phyloP scores from a whole-genome alignment of 2,888 invertebrate species.

The Drosophila merina region DNA sequence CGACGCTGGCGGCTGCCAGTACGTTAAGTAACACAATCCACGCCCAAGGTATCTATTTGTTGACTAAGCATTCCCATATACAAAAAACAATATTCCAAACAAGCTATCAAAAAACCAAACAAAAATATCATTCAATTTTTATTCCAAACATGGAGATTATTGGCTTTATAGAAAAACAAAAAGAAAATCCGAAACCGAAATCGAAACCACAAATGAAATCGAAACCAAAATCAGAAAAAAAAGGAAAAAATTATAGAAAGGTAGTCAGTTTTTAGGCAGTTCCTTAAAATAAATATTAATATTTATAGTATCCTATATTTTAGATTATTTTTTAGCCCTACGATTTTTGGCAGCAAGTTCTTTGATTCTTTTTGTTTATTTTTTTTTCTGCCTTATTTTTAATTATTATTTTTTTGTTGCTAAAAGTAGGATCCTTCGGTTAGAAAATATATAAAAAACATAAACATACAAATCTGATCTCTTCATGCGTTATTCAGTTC shows the following conservation, averaged over 20 bases:
- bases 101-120: conserved; percentile 2
- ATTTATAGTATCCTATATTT: conserved; percentile 28
- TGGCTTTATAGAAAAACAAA: conserved; percentile 10
- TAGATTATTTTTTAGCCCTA: conserved; percentile 7
- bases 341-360: not conserved
- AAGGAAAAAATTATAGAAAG: not conserved
- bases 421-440: not conserved
- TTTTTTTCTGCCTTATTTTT: conserved; percentile 19
- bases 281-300: conserved; percentile 44
- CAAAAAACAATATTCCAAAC: not conserved
- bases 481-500: conserved; percentile 63
- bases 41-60: conserved; percentile 83
- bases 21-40: conserved; percentile 82
- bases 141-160: conserved; percentile 17
- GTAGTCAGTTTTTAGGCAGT: conserved; percentile 40
- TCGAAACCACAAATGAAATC: not conserved
- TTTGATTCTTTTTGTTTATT: not conserved
- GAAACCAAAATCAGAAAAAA: conserved; percentile 2
- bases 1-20: conserved; percentile 81
- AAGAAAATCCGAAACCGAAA: conserved; percentile 8
- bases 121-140: not conserved
- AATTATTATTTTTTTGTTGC: not conserved
- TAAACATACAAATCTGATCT: conserved; percentile 20
- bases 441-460: conserved; percentile 30
- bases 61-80: conserved; percentile 54